These are phyloP conservation scores for Grapholita molesta DNA, from an alignment of 1,140 invertebrate genomes.

Conservation along the genomic window DNA sequence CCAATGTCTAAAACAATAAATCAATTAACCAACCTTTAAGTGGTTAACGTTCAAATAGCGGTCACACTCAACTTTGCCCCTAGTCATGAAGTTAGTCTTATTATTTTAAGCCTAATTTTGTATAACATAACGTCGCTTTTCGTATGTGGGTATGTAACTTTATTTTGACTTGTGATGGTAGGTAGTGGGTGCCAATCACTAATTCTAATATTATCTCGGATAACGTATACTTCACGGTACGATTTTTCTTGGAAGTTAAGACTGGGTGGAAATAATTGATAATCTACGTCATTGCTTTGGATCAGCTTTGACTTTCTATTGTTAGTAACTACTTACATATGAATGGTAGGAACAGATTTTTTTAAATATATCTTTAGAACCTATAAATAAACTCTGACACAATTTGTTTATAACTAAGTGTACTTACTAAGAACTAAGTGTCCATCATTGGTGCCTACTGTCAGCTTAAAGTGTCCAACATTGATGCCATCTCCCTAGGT, in stretches of 20 bases:
- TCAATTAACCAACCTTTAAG: not conserved
- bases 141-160: not conserved
- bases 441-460: too few relatives aligned
- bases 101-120: not conserved
- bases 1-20: not conserved
- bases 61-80: not conserved
- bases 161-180: not conserved
- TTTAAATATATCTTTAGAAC: not conserved
- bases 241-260: conserved; percentile 18
- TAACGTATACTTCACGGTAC: conserved; percentile 12
- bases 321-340: not conserved
- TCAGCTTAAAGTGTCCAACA: too few relatives aligned
- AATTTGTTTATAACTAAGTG: too few relatives aligned
- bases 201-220: not conserved
- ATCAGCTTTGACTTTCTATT: conserved; percentile 1
- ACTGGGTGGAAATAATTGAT: conserved; percentile 39
- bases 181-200: not conserved
- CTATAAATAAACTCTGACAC: not conserved
- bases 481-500: too few relatives aligned
- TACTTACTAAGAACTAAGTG: too few relatives aligned
- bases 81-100: not conserved
- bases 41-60: not conserved
- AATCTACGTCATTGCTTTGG: conserved; percentile 22
- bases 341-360: not conserved
- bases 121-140: not conserved